Percentiles rank a stretch among this genome's conserved stretches.
Evolutionary conservation across 2,888 invertebrate genomes (phyloP).

Genomic region (Chouioia cunea): DNA sequence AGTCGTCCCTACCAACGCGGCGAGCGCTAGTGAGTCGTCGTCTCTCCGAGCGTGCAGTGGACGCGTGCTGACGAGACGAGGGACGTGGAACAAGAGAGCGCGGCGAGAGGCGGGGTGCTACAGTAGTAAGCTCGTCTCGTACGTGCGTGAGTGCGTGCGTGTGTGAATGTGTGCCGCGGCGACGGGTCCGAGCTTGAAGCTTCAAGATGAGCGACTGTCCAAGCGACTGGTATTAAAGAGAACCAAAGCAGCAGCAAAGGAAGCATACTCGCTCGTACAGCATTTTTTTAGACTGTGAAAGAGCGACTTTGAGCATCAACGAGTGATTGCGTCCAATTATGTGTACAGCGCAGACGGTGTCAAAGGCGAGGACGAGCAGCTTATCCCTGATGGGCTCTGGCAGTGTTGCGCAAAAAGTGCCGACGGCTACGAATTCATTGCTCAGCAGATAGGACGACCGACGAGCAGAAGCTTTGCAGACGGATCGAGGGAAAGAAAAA

Average conservation of each 20-base stretch:
- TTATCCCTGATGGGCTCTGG: neutral
- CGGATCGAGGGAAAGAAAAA: slow-evolving; percentile 34
- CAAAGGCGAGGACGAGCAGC: neutral
- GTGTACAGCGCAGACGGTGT: slow-evolving; percentile 12
- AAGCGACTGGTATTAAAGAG: too few species aligned
- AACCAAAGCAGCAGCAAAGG: too few species aligned
- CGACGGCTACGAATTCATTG: neutral
- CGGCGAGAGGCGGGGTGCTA: too few species aligned
- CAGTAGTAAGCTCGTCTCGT: too few species aligned
- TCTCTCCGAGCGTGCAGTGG: slow-evolving; percentile 25
- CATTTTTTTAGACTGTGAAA: too few species aligned
- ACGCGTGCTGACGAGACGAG: slow-evolving; percentile 4
- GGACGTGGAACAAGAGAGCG: too few species aligned
- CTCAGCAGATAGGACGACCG: slow-evolving; percentile 16
- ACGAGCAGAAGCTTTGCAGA: slow-evolving; percentile 22
- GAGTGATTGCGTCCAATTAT: slow-evolving; percentile 17
- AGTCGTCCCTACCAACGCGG: too few species aligned
- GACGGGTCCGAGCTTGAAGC: neutral
- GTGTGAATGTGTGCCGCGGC: slow-evolving; percentile 22
- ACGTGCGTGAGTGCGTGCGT: slow-evolving; percentile 19
- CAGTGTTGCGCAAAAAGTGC: neutral
- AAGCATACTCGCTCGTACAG: too few species aligned
- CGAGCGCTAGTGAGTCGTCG: neutral
- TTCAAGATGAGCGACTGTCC: too few species aligned
- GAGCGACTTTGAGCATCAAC: too few species aligned